Evolutionary conservation across 2,888 invertebrate species (phyloP), one percentile per base, ranked within the genome.

Genomic region (Salpingus planirostris): DNA sequence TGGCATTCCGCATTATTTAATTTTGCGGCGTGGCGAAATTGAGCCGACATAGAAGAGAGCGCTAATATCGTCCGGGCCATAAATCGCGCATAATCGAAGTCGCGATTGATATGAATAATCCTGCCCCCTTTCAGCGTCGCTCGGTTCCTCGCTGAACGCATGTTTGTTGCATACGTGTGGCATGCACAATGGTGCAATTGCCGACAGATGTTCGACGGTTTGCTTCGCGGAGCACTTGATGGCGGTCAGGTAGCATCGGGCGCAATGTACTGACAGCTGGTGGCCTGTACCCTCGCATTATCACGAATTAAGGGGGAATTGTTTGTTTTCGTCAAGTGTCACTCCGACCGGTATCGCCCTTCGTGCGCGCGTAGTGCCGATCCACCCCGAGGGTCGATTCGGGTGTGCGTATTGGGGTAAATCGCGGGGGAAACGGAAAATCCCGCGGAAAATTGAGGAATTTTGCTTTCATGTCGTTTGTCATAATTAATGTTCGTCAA

Each of bases 1-100:
- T 26, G 28, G 35, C 38, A 44, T 49, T 50, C 38, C 46, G 49
- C 45, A 40, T 48, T 52, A 52, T 54, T 54, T 51, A 52, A 52
- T 52, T 52, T 49, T 52, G 52, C 43, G 52, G 52, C 42, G 39
- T 47, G 48, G 49, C 50, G 40, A 49, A 51, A 51, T 38, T 41
- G 47, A 6, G 4, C 4, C 5, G 23, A n/a, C n/a, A n/a, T n/a
- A n/a, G n/a, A n/a, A n/a, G n/a, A n/a, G n/a, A n/a, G n/a, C n/a
- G n/a, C 52, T 46, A 35, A 33, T 47, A 49, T 50, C 49, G 46
- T 39, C 44, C 50, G 47, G 38, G 43, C 43, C 47, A 51, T 54
- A 52, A 52, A 52, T 52, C 44, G 41, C 21, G 40, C 37, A 49
- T 49, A 50, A 49, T 48, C 40, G 43, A 47, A 44, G 31, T 33